Percentiles rank a stretch among this genome's conserved stretches.
Evolutionary conservation across 2,113 vertebrate species (phyloP).

Genomic region (Gobiocypris rarus): DNA sequence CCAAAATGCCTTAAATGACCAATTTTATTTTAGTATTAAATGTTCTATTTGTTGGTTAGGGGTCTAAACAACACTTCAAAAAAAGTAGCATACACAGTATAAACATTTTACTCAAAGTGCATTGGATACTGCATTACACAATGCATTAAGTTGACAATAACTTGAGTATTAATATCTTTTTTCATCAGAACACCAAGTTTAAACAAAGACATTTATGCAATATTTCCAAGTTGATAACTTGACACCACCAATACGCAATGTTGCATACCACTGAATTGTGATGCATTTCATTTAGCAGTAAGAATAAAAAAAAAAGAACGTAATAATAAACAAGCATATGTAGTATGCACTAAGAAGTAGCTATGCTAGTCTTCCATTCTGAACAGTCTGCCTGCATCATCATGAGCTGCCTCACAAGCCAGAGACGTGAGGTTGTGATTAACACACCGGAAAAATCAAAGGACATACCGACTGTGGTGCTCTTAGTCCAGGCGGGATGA

Average conservation of each 20-base stretch:
- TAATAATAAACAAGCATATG: background rate
- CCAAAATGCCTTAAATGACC: background rate
- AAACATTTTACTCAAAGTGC: background rate
- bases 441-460: conserved; percentile 3
- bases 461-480: background rate
- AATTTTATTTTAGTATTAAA: too few species aligned
- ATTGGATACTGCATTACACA: too few species aligned
- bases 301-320: background rate
- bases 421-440: background rate
- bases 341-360: background rate
- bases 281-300: background rate
- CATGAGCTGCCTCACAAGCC: background rate
- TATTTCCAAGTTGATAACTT: background rate
- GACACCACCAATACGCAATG: background rate
- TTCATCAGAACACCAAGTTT: background rate
- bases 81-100: background rate
- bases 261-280: background rate
- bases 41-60: background rate
- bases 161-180: background rate
- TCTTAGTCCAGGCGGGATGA: background rate
- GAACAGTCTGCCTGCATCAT: background rate
- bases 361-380: background rate
- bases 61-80: background rate
- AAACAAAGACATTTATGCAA: background rate
- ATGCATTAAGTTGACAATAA: background rate